phyloP scores from a whole-genome alignment of 2,113 vertebrate species.

The Calyptomena viridis region DNA sequence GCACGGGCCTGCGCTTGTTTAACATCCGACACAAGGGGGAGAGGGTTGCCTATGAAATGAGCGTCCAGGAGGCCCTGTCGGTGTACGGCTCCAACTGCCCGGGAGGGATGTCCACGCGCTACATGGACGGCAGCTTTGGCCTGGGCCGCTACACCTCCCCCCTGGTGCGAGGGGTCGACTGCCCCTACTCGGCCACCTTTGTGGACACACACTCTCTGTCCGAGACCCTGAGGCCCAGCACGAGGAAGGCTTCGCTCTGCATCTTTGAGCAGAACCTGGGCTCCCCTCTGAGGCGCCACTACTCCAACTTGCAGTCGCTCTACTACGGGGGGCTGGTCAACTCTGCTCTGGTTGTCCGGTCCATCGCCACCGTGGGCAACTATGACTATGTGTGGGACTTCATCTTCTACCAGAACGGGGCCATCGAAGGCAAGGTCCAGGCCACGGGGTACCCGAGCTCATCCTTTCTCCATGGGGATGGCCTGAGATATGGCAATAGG shows the following conservation, averaged over 20 bases:
- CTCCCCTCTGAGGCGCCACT: conserved; percentile 86
- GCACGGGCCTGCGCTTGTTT: conserved; percentile 83
- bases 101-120: conserved; percentile 80
- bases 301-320: conserved; percentile 75
- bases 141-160: conserved; percentile 82
- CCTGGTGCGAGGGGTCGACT: conserved; percentile 84
- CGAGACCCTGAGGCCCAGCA: neutral
- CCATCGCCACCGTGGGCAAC: conserved; percentile 83
- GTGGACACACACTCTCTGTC: neutral
- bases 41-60: conserved; percentile 84
- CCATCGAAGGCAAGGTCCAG: conserved; percentile 85
- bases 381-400: conserved; percentile 90
- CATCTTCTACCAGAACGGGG: conserved; percentile 86
- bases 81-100: conserved; percentile 86
- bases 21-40: conserved; percentile 80
- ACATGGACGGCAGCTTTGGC: conserved; percentile 85
- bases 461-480: conserved; percentile 74
- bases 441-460: conserved; percentile 85
- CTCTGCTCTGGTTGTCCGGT: conserved; percentile 79
- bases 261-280: conserved; percentile 88
- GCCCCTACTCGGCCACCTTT: conserved; percentile 69
- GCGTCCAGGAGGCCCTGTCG: conserved; percentile 86
- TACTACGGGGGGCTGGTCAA: conserved; percentile 83
- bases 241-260: conserved; percentile 66
- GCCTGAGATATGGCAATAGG: conserved; percentile 77